These are phyloP conservation scores for Antheraea yamamai DNA, from an alignment of 2,888 invertebrate species.

Conservation along the genomic window DNA sequence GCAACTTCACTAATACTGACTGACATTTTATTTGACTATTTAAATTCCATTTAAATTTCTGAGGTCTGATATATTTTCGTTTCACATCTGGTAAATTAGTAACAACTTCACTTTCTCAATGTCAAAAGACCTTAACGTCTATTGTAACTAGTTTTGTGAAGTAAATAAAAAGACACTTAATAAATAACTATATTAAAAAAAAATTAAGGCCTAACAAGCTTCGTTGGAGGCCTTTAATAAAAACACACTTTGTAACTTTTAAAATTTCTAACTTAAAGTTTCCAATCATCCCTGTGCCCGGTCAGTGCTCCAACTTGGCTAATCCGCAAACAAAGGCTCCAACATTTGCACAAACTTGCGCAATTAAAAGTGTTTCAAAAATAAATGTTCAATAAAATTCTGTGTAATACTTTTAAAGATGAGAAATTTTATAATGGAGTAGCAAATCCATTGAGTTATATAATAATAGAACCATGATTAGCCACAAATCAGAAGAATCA, in stretches of 20 bases:
- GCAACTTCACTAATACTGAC: neutral
- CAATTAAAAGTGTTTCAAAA: conserved; percentile 21
- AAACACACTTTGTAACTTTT: neutral
- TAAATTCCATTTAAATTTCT: too few species aligned
- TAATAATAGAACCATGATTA: too few species aligned
- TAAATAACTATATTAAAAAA: neutral
- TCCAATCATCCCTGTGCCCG: neutral
- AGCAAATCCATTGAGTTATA: neutral
- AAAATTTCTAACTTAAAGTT: conserved; percentile 7
- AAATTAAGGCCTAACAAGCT: neutral
- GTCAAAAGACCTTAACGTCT: too few species aligned
- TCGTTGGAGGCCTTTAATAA: neutral
- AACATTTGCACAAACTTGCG: conserved; percentile 14
- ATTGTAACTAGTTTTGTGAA: too few species aligned
- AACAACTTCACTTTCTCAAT: too few species aligned
- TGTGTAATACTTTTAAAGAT: conserved; percentile 2
- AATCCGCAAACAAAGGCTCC: conserved; percentile 5
- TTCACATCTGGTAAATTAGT: too few species aligned
- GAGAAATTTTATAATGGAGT: neutral
- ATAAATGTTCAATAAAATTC: conserved; percentile 15
- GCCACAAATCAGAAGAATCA: too few species aligned
- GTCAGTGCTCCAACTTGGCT: conserved; percentile 1
- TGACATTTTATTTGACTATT: too few species aligned
- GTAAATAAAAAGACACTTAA: neutral
- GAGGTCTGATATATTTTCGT: neutral